Base-by-base conservation (phyloP, 1,140 invertebrate genomes). In the Helicoverpa zea region DNA sequence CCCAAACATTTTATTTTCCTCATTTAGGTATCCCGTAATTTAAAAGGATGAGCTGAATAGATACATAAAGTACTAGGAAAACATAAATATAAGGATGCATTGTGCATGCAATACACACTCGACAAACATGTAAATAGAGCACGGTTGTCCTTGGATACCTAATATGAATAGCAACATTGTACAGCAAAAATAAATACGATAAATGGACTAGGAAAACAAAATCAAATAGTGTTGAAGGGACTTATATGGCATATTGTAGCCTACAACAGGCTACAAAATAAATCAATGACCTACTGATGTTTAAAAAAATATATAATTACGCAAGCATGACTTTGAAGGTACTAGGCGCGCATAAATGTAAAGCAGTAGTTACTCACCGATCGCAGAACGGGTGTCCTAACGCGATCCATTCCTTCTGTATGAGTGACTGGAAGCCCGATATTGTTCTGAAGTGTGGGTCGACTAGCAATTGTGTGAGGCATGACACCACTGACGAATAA, bases 371-470 rank as follows among this genome's bases (percentile, higher is more conserved):
- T 18, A 29, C 64, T 70, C 43, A 96, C 96, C 95, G 96, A 94
- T 95, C 96, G 91, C 87, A 96, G 93, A 99, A 99, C 0, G 98
- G 98, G 95, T 99, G 98, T 29, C 98, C 98, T 80, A 99, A 96
- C 11, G 97, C 97, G 1, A 99, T 95, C 98, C 98, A 99, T 90
- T 99, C 98, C 93, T 99, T 98, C 94, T 99, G 98, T 18, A 99
- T 95, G 14, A 99, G 95, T 52, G 97, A 97, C 93, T 99, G 98
- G 92, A 99, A 99, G n/a, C 99, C 99, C 64, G 96, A 95, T 80
- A 98, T 96, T 1, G 98, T 98, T 51, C 98, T 96, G 90, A 96
- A 98, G 88, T 97, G 95, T 0, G 98, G 97, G 96, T 99, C 98
- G 29, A 99, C 89, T 49, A 99, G 94, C 54, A 99, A 94, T 94